Percentiles rank a stretch among this genome's conserved stretches.
phyloP scores from a whole-genome alignment of 2,113 vertebrate species.

The Cricetomys ansorgei region DNA sequence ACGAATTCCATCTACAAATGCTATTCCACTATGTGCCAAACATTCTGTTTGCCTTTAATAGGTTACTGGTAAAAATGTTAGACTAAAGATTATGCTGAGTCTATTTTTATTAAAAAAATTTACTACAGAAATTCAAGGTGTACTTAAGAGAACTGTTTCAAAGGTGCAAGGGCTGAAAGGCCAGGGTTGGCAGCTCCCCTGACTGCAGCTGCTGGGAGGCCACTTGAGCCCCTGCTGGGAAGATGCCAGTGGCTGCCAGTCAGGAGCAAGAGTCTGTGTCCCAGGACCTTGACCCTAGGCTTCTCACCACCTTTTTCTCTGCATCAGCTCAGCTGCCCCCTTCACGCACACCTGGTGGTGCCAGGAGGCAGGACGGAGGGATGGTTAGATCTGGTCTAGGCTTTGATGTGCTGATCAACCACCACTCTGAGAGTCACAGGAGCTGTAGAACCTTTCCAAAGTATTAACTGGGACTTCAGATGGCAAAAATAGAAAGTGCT shows the following conservation, averaged over 20 bases:
- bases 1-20: background rate
- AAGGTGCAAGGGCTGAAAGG: slow-evolving; percentile 43
- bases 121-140: slow-evolving; percentile 54
- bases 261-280: slow-evolving; percentile 17
- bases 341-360: background rate
- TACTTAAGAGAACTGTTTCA: slow-evolving; percentile 46
- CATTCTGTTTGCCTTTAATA: slow-evolving; percentile 18
- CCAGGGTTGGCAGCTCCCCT: slow-evolving; percentile 34
- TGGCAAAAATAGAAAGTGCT: slow-evolving; percentile 10
- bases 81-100: slow-evolving; percentile 56
- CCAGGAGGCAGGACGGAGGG: background rate
- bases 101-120: slow-evolving; percentile 67
- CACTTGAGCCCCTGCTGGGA: slow-evolving; percentile 18
- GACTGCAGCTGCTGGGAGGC: slow-evolving; percentile 40
- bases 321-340: slow-evolving; percentile 26
- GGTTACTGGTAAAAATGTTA: background rate
- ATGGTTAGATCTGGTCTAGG: background rate
- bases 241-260: slow-evolving; percentile 40
- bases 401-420: background rate
- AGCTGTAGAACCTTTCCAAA: background rate
- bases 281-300: slow-evolving; percentile 4
- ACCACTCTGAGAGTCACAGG: background rate
- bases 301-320: slow-evolving; percentile 49
- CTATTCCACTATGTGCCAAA: background rate
- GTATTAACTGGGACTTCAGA: background rate